Conservation (phyloP, 2,888 invertebrate genomes). For the Hyalella azteca region DNA sequence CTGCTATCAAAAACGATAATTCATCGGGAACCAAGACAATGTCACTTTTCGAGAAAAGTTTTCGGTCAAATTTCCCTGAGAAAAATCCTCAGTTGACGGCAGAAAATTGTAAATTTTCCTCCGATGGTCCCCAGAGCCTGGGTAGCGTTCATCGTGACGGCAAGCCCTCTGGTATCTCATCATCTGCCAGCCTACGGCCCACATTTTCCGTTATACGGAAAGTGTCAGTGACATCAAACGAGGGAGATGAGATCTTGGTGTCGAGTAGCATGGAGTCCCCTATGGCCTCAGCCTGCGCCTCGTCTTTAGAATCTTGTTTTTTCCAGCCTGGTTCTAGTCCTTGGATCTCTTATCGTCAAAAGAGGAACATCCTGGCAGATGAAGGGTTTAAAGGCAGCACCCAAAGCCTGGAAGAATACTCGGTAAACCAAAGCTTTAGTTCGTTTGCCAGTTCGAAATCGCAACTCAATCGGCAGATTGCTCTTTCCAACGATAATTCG, state of each 20-base stretch:
- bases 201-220: background rate
- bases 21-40: too few species aligned
- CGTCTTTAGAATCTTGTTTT: background rate
- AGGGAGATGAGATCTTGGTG: conserved; percentile 4
- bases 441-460: background rate
- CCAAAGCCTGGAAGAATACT: background rate
- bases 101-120: background rate
- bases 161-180: background rate
- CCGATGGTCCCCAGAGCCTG: background rate
- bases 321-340: background rate
- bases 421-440: background rate
- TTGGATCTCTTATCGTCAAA: conserved; percentile 27
- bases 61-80: too few species aligned
- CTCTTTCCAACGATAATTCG: background rate
- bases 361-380: background rate
- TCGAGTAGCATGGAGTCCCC: background rate
- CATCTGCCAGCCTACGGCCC: background rate
- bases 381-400: background rate
- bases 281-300: conserved; percentile 11
- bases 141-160: background rate
- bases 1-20: too few species aligned
- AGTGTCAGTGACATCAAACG: background rate
- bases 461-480: background rate
- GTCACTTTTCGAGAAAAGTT: too few species aligned
- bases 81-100: too few species aligned